phyloP scores from a whole-genome alignment of 2,113 vertebrate species.

The Natator depressus region DNA sequence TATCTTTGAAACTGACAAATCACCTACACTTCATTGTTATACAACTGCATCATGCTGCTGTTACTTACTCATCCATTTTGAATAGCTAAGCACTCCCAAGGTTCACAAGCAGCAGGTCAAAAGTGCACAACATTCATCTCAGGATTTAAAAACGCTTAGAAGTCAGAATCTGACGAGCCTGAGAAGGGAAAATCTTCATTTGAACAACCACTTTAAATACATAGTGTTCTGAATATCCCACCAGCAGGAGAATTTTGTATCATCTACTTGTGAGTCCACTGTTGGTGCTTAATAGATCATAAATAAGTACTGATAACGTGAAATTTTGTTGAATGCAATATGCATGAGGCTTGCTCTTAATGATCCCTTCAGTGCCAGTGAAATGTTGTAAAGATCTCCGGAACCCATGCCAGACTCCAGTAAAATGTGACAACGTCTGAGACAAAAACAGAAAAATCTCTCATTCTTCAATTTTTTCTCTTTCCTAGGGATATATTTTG shows the following conservation, averaged over 20 bases:
- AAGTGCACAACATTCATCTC: conserved; percentile 13
- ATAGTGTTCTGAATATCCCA: conserved; percentile 19
- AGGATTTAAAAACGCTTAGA: background rate
- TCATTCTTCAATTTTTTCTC: background rate
- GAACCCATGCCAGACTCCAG: background rate
- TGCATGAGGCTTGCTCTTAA: background rate
- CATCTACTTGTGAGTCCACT: conserved; percentile 15
- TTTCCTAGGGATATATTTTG: background rate
- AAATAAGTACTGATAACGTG: background rate
- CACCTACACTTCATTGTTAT: background rate
- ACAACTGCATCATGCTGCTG: background rate
- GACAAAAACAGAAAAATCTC: background rate
- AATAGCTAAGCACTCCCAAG: background rate
- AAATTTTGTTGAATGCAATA: background rate
- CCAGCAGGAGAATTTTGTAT: background rate
- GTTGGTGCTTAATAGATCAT: conserved; percentile 17
- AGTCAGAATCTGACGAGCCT: conserved; percentile 1
- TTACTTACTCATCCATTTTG: background rate
- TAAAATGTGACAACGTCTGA: fast-evolving
- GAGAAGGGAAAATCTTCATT: conserved; percentile 7
- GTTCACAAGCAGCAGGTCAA: conserved; percentile 25
- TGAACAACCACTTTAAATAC: conserved; percentile 31
- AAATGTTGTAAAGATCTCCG: background rate
- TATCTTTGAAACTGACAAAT: background rate
- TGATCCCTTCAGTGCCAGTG: background rate